Evolutionary conservation across 37 sponge, comb jelly and placozoan species (phyloP).

Genomic region (Chondrilla cf. caribensis): DNA sequence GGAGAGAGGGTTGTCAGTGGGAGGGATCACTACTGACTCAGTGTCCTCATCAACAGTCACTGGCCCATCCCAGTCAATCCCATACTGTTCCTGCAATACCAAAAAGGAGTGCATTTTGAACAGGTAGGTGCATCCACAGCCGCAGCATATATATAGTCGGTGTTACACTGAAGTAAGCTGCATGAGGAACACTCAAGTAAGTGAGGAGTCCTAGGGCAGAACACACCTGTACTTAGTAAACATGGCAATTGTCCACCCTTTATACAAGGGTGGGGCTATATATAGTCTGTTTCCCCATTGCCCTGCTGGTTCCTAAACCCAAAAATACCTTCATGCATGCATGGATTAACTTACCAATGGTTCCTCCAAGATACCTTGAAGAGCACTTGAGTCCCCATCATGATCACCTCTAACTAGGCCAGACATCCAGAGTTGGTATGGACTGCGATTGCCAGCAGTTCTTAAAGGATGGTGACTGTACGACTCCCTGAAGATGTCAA

Average conservation of each 20-base stretch:
- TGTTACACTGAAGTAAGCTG: too few species aligned
- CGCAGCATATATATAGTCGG: too few species aligned
- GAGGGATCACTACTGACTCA: background rate
- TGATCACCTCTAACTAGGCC: background rate
- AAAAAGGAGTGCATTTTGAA: background rate
- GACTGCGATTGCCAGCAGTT: constrained; percentile 30
- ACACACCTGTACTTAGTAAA: too few species aligned
- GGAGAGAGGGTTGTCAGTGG: constrained; percentile 7
- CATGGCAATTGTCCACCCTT: too few species aligned
- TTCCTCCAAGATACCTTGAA: constrained; percentile 11
- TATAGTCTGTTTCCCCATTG: too few species aligned
- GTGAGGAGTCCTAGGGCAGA: too few species aligned
- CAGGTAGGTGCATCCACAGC: background rate
- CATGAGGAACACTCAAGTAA: too few species aligned
- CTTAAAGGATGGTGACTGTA: constrained; percentile 38
- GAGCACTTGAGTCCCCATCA: background rate
- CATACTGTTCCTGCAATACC: background rate
- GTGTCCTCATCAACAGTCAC: background rate
- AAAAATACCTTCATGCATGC: background rate
- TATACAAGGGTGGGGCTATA: too few species aligned
- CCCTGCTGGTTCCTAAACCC: too few species aligned
- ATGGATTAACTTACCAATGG: constrained; percentile 8
- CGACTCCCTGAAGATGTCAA: constrained; percentile 31
- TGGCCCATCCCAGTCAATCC: constrained; percentile 28
- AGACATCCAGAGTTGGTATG: constrained; percentile 55